phyloP scores from a whole-genome alignment of 2,113 vertebrate genomes.

The Gopherus flavomarginatus region DNA sequence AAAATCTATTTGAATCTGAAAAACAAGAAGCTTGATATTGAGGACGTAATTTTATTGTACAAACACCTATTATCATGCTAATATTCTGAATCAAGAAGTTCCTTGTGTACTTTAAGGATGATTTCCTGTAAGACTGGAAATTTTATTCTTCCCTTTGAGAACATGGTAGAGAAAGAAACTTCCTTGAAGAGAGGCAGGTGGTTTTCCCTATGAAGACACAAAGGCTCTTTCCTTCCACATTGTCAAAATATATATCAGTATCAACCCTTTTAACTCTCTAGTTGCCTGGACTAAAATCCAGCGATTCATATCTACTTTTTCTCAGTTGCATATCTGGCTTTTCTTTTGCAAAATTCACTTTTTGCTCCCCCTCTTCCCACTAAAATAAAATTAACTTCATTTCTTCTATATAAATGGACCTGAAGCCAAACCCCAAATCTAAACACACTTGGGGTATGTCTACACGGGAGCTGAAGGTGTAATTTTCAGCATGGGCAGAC shows the following conservation, averaged over 20 bases:
- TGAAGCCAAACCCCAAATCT: slow-evolving; percentile 6
- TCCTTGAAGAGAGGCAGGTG: background rate
- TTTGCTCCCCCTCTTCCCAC: background rate
- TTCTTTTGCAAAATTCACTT: background rate
- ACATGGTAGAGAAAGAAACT: background rate
- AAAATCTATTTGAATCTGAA: background rate
- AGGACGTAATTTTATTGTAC: background rate
- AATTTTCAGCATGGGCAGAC: background rate
- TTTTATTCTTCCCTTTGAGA: background rate
- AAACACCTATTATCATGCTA: background rate
- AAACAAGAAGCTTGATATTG: background rate
- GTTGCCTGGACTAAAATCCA: background rate
- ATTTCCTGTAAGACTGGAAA: background rate
- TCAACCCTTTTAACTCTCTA: background rate
- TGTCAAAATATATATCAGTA: background rate
- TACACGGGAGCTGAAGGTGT: background rate
- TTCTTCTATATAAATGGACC: background rate
- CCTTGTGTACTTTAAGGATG: background rate
- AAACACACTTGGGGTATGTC: background rate
- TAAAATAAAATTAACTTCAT: background rate
- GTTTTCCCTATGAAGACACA: background rate
- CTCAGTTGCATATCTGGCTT: background rate
- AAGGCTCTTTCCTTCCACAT: background rate
- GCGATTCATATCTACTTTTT: background rate
- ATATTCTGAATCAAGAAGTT: slow-evolving; percentile 1